Evolutionary conservation across 2,888 invertebrate genomes (phyloP), one percentile per base, ranked within the genome.

Genomic region (Athalia cordata): DNA sequence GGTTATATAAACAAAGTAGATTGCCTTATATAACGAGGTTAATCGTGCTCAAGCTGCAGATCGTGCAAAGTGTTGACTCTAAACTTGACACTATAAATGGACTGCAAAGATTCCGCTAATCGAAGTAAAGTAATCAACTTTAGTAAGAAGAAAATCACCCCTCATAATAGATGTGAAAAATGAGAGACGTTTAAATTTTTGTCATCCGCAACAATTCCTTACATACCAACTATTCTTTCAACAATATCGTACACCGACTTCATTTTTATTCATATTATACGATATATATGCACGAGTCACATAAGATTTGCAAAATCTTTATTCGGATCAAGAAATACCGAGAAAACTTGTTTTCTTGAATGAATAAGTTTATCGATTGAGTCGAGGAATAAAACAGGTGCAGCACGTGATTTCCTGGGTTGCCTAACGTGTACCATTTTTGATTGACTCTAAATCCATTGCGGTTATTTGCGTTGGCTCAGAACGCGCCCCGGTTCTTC

Each of bases 1-100:
- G 47, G 59, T 45, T 72, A 72, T n/a, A 72, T 47, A 59, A 72
- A 72, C 59, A 72, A 72, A 13, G 29, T 52, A 47, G 13, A 47
- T 72, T 72, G 47, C 57, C 72, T 59, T 72, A 72, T 29, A 29
- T 72, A 59, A 47, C 57, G 72, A n/a, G 72, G 59, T 72, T 72
- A 72, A 72, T 72, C 72, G 59, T 13, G 72, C 29, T 29, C 29
- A 29, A 29, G 29, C 29, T 52, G 72, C 72, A 57, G 57, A 59
- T 72, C 72, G 47, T 15, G 59, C 5, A 29, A 29, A 29, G 47
- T 13, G 59, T 59, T 7, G 15, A 45, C 59, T 72, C 15, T n/a
- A 15, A 13, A 7, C 43, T 57, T 9, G 52, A 5, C 11, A 11
- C 2, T 68, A 45, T 8, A 59, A 72, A 59, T 59, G 45, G 15